Percentiles rank a stretch among this genome's conserved stretches.
Evolutionary conservation across 2,888 invertebrate genomes (phyloP).

Genomic region (Zaprionus lineosus): DNA sequence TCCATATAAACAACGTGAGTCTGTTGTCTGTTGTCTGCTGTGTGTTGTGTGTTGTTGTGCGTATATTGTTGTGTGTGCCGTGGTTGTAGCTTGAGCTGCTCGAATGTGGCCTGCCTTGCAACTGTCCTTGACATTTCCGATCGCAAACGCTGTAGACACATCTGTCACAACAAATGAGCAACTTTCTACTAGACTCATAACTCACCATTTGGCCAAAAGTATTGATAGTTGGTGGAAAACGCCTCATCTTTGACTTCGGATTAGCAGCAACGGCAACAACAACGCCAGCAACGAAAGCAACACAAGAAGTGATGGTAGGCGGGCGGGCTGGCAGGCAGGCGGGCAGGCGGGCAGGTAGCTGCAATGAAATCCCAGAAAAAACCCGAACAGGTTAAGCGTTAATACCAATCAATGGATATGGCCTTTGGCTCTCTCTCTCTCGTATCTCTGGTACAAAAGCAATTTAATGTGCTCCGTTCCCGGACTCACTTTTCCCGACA

Average conservation of each 20-base stretch:
- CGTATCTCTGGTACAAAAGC: constrained; percentile 38
- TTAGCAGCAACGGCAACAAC: constrained; percentile 23
- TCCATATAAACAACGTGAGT: constrained; percentile 47
- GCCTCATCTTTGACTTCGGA: constrained; percentile 36
- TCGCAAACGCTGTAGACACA: constrained; percentile 14
- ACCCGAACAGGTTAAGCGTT: constrained; percentile 69
- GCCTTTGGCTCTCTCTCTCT: constrained; percentile 32
- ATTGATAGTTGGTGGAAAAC: constrained; percentile 9
- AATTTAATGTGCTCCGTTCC: constrained; percentile 46
- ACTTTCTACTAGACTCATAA: constrained; percentile 47
- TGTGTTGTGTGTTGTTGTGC: constrained; percentile 1
- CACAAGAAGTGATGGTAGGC: not conserved
- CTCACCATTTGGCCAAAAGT: constrained; percentile 19
- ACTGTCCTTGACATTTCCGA: constrained; percentile 49
- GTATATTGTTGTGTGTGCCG: constrained; percentile 13
- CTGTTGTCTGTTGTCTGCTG: constrained; percentile 26
- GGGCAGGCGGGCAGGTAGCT: constrained; percentile 23
- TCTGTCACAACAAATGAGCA: constrained; percentile 46
- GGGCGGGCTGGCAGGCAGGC: constrained; percentile 25
- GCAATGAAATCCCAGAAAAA: constrained; percentile 4
- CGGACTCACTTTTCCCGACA: constrained; percentile 42
- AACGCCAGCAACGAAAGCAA: not conserved
- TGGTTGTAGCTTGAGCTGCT: not conserved
- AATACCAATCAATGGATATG: constrained; percentile 74
- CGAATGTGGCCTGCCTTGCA: constrained; percentile 15